Percentiles rank a stretch among this genome's conserved stretches.
Conservation (phyloP, 2,113 vertebrate species). For the Echinops telfairi region DNA sequence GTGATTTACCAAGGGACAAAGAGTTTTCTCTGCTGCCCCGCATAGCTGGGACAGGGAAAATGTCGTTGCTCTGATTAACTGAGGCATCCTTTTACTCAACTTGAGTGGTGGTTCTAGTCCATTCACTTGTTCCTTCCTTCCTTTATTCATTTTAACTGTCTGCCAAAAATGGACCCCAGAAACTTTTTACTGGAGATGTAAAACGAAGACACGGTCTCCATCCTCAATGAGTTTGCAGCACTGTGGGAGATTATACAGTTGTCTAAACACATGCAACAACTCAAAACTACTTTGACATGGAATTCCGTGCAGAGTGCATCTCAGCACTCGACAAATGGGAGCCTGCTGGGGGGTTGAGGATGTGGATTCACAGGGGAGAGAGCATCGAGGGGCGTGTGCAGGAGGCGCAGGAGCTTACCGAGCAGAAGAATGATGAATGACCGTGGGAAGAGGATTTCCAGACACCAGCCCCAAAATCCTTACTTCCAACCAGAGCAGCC, state of each 20-base stretch:
- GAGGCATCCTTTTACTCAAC: not conserved
- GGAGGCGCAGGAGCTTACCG: not conserved
- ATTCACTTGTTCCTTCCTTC: no score
- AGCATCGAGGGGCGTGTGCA: not conserved
- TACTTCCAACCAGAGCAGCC: not conserved
- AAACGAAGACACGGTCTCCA: not conserved
- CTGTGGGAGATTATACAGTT: not conserved
- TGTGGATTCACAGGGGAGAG: not conserved
- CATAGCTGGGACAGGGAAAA: not conserved
- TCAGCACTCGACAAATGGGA: not conserved
- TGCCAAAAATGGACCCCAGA: conserved; percentile 21
- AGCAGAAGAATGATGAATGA: not conserved
- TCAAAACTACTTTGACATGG: not conserved
- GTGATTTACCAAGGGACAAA: not conserved
- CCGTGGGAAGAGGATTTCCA: not conserved
- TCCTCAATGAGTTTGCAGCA: conserved; percentile 8
- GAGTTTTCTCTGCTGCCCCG: conserved; percentile 22
- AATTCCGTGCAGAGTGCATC: not conserved
- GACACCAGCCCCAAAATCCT: not conserved
- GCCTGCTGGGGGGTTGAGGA: not conserved
- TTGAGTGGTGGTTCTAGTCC: not conserved
- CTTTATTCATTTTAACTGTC: not conserved
- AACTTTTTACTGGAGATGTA: conserved; percentile 8
- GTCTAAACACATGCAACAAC: not conserved
- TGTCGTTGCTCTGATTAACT: not conserved